Evolutionary conservation across 2,888 invertebrate genomes (phyloP).

Genomic region (Augiades crinisus): DNA sequence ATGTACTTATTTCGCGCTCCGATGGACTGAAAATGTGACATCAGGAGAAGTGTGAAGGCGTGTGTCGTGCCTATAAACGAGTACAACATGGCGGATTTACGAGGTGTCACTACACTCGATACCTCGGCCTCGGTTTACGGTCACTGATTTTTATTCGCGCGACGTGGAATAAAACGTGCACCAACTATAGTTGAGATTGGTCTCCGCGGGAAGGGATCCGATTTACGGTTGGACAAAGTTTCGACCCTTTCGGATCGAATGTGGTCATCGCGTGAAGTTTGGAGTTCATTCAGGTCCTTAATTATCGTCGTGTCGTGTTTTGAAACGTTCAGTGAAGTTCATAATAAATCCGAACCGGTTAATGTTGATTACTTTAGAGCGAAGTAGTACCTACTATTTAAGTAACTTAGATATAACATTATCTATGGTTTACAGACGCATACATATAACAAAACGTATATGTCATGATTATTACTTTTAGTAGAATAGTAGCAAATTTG

Average conservation of each 20-base stretch:
- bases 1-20: slow-evolving; percentile 81
- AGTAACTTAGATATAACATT: too few species aligned
- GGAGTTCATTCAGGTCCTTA: neutral
- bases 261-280: slow-evolving; percentile 13
- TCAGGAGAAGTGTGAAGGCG: slow-evolving; percentile 69
- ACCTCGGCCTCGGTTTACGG: slow-evolving; percentile 52
- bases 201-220: slow-evolving; percentile 9
- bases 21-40: slow-evolving; percentile 79
- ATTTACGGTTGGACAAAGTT: slow-evolving; percentile 14
- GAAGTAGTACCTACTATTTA: too few species aligned
- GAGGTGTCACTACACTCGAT: slow-evolving; percentile 56
- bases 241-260: slow-evolving; percentile 19
- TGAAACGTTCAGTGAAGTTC: too few species aligned
- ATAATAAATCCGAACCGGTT: too few species aligned
- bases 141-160: slow-evolving; percentile 38
- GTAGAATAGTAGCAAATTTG: too few species aligned
- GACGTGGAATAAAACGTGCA: slow-evolving; percentile 33
- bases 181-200: slow-evolving; percentile 9
- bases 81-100: slow-evolving; percentile 45
- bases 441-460: too few species aligned
- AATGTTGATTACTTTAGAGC: too few species aligned
- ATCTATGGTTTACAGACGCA: too few species aligned
- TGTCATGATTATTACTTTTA: too few species aligned
- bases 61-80: slow-evolving; percentile 40
- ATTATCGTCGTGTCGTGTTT: too few species aligned